Percentiles rank a stretch among this genome's conserved stretches.
Evolutionary conservation across 2,888 invertebrate genomes (phyloP).

Genomic region (Artemia sinica): DNA sequence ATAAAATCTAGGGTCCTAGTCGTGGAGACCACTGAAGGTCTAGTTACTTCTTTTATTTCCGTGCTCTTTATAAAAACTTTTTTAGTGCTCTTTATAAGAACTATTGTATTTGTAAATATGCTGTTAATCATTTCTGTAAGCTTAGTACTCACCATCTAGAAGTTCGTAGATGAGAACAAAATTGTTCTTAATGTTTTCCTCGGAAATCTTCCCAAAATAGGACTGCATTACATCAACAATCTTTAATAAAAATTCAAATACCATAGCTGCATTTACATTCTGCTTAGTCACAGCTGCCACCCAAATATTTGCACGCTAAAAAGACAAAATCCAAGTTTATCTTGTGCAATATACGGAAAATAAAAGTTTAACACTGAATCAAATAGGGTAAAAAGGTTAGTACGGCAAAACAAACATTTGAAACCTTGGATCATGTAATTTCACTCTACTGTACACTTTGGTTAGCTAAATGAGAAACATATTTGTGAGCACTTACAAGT

Average conservation of each 20-base stretch:
- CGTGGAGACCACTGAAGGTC: too few species aligned
- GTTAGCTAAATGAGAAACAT: background rate
- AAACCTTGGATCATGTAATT: background rate
- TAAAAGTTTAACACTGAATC: background rate
- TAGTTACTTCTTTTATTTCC: too few species aligned
- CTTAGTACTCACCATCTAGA: conserved; percentile 57
- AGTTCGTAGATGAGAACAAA: conserved; percentile 98
- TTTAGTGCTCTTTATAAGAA: too few species aligned
- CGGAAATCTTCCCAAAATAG: conserved; percentile 97
- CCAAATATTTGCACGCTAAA: conserved; percentile 92
- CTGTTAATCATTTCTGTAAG: too few species aligned
- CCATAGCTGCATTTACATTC: conserved; percentile 99
- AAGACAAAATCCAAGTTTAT: conserved; percentile 24
- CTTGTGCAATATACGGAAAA: background rate
- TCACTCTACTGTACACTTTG: background rate
- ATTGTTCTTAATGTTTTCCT: conserved; percentile 99
- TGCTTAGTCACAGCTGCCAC: conserved; percentile 98
- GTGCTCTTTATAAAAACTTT: too few species aligned
- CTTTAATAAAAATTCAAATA: conserved; percentile 93
- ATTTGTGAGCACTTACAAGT: background rate
- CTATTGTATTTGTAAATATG: too few species aligned
- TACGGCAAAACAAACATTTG: background rate
- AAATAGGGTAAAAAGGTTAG: background rate
- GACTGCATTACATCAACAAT: conserved; percentile 98
- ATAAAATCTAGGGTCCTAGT: too few species aligned